Base-by-base conservation (phyloP, 2,797 vertebrate genomes). In the Anisognathus igniventris region DNA sequence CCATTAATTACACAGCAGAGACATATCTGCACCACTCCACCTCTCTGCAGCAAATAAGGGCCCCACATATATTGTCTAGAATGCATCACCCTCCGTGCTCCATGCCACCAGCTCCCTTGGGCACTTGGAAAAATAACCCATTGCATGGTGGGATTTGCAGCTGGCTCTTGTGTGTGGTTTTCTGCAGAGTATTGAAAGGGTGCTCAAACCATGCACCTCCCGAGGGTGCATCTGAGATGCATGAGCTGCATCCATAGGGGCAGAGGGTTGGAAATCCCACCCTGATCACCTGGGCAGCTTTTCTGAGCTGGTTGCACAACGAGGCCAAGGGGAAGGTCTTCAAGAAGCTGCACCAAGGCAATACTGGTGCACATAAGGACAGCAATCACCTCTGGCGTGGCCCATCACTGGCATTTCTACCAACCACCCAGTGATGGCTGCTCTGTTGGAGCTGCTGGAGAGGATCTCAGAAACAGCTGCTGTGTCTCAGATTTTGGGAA, bases 1-100 rank as follows among this genome's bases (percentile, higher is more conserved):
- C 75, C 89, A 97, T 97, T 97, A 96, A 96, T 97, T 96, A 94
- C 89, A 96, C 92, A 96, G 95, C 92, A 78, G 95, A 97, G 95
- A 96, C 54, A 4, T 92, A 96, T 95, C 92, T 96, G 72, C 73
- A 76, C 76, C 44, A 77, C 42, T 90, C 93, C 92, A 96, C 82
- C 79, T 95, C 72, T 95, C 87, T 3, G 3, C 0, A 0, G 80
- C 53, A 91, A 96, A 81, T 44, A 78, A 92, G 61, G 60, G 83
- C 80, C 90, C 85, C 25, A 3, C 2, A 13, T 68, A 44, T 31
- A 70, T 83, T 74, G 58, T 70, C 37, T 70, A 35, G 67, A 74
- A 81, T 12, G 20, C 3, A 4, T 72, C 82, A 47, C 62, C 17
- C 54, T 56, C 64, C 23, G 14, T 1, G 0, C 20, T 40, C 20